phyloP scores from a whole-genome alignment of 2,113 vertebrate species.

The Varanus salvator region DNA sequence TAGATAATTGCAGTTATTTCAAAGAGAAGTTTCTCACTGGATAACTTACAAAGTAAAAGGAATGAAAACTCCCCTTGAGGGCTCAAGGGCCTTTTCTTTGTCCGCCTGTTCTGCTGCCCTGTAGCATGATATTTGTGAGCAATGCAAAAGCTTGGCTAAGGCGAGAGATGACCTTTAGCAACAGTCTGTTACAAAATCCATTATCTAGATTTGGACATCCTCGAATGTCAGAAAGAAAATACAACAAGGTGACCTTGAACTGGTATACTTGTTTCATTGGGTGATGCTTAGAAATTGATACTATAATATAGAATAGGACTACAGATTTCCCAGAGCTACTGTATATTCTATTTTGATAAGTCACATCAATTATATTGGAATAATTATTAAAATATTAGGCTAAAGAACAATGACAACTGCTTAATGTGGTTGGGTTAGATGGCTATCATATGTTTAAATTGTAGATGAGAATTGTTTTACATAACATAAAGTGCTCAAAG shows the following conservation, averaged over 20 bases:
- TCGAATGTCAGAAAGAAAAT: conserved; percentile 40
- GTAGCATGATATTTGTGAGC: background rate
- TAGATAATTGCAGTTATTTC: background rate
- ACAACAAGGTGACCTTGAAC: conserved; percentile 36
- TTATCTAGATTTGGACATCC: conserved; percentile 59
- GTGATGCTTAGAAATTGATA: background rate
- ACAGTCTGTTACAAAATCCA: conserved; percentile 48
- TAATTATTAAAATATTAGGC: conserved; percentile 39
- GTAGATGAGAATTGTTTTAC: background rate
- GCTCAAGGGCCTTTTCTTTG: background rate
- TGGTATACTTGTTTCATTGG: background rate
- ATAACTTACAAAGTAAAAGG: background rate
- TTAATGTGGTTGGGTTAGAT: conserved; percentile 57
- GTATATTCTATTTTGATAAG: conserved; percentile 45
- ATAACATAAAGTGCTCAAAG: conserved; percentile 41
- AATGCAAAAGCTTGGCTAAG: conserved; percentile 43
- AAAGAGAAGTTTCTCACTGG: background rate
- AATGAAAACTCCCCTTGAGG: background rate
- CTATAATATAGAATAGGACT: background rate
- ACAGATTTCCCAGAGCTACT: background rate
- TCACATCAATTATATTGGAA: conserved; percentile 38
- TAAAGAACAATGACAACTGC: conserved; percentile 40
- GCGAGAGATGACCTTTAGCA: conserved; percentile 54
- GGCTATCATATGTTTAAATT: conserved; percentile 53
- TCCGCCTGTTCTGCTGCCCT: conserved; percentile 11